phyloP scores from a whole-genome alignment of 2,888 invertebrate species.

The Amphipyra tragopoginis region DNA sequence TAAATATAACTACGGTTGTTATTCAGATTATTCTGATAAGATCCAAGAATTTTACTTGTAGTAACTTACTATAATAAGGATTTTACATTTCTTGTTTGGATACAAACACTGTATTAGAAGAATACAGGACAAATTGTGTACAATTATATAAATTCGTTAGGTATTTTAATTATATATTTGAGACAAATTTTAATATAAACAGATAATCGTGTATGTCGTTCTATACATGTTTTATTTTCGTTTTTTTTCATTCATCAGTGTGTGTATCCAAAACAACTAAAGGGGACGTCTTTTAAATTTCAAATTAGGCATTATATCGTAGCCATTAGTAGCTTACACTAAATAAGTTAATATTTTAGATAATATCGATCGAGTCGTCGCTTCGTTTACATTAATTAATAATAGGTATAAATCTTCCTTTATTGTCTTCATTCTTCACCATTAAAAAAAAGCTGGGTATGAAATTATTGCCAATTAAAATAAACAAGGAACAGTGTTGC shows the following conservation, averaged over 20 bases:
- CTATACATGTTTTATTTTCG: conserved; percentile 25
- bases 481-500: conserved; percentile 68
- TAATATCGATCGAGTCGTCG: conserved; percentile 81
- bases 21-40: conserved; percentile 49
- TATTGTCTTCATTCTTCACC: conserved; percentile 88
- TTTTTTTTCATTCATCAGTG: conserved; percentile 62
- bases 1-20: conserved; percentile 45
- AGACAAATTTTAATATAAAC: conserved; percentile 42
- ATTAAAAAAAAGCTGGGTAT: conserved; percentile 82
- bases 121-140: conserved; percentile 34
- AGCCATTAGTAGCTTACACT: conserved; percentile 80
- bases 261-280: conserved; percentile 61
- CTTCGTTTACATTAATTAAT: conserved; percentile 83
- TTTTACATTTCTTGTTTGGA: conserved; percentile 57
- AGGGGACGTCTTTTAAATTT: conserved; percentile 69
- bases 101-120: conserved; percentile 49
- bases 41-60: conserved; percentile 56
- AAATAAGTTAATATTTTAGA: conserved; percentile 84
- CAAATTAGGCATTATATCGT: conserved; percentile 70
- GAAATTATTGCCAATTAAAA: conserved; percentile 60
- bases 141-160: conserved; percentile 55
- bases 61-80: conserved; percentile 58
- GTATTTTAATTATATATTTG: conserved; percentile 34
- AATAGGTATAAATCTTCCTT: conserved; percentile 88
- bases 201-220: conserved; percentile 33